A percentile compares a stretch with the other conserved stretches of the same genome.
Evolutionary conservation across 2,113 vertebrate species (phyloP).

Genomic region (Gymnobelideus leadbeateri): DNA sequence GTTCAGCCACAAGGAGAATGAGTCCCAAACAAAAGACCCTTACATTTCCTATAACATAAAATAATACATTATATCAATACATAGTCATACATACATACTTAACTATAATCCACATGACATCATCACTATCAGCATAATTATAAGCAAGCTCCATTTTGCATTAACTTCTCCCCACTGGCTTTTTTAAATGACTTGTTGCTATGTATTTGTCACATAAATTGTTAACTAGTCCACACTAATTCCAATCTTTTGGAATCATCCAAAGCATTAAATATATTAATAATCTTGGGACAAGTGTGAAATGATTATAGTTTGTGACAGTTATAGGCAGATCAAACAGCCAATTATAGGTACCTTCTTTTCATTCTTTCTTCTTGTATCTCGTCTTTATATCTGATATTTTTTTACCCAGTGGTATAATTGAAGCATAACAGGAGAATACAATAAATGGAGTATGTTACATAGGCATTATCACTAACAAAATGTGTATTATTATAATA

Average conservation of each 20-base stretch:
- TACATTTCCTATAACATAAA: constrained; percentile 19
- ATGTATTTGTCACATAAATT: neutral
- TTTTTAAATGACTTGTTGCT: neutral
- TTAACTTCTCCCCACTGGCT: constrained; percentile 1
- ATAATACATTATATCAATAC: constrained; percentile 28
- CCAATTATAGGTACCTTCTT: neutral
- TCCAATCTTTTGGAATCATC: constrained; percentile 24
- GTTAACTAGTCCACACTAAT: neutral
- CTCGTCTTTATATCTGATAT: neutral
- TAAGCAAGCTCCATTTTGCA: constrained; percentile 37
- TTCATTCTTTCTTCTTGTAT: neutral
- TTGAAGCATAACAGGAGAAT: neutral
- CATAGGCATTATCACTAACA: neutral
- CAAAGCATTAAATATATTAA: neutral
- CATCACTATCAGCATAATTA: constrained; percentile 48
- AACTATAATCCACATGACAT: constrained; percentile 32
- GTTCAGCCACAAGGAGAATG: constrained; percentile 44
- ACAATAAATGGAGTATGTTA: constrained; percentile 1
- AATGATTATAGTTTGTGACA: constrained; percentile 30
- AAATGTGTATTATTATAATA: constrained; percentile 2
- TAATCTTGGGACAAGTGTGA: constrained; percentile 27
- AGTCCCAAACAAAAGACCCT: constrained; percentile 33
- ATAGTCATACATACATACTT: constrained; percentile 31
- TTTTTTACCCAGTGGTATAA: neutral
- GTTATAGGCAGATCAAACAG: neutral